Percentiles rank a stretch among this genome's conserved stretches.
Evolutionary conservation across 2,113 vertebrate species (phyloP).

Genomic region (Dromaius novaehollandiae): DNA sequence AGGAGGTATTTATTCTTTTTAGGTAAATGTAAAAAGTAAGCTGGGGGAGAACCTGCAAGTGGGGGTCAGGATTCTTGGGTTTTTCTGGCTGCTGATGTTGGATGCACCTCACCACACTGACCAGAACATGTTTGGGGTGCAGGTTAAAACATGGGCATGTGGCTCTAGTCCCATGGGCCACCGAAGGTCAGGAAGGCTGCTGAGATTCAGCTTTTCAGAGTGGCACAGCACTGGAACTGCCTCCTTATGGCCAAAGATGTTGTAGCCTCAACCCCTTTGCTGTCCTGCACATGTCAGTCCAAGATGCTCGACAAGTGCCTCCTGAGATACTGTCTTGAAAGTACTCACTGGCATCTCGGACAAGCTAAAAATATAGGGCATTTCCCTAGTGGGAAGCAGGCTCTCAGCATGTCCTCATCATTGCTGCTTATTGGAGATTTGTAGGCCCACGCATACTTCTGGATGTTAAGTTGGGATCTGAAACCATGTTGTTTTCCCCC

Average conservation of each 20-base stretch:
- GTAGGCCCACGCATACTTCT: neutral
- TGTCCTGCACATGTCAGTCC: rapidly evolving
- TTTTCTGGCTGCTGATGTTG: neutral
- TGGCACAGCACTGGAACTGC: rapidly evolving
- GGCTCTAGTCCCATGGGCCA: neutral
- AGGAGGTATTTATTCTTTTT: neutral
- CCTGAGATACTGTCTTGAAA: rapidly evolving
- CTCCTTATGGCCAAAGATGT: neutral
- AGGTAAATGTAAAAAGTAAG: neutral
- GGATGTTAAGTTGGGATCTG: neutral
- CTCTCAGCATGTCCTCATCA: neutral
- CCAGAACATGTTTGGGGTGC: neutral
- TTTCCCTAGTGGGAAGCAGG: neutral
- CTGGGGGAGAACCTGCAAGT: no score
- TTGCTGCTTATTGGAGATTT: neutral
- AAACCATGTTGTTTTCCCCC: neutral
- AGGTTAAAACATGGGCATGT: no score
- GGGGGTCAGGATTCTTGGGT: neutral
- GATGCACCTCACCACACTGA: neutral
- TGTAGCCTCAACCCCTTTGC: neutral
- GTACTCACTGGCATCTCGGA: neutral
- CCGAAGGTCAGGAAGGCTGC: neutral
- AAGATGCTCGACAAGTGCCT: neutral
- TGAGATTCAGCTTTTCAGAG: neutral
- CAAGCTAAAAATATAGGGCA: neutral